These are phyloP conservation scores for Archips xylosteana DNA, from an alignment of 2,888 invertebrate species.

Conservation along the genomic window DNA sequence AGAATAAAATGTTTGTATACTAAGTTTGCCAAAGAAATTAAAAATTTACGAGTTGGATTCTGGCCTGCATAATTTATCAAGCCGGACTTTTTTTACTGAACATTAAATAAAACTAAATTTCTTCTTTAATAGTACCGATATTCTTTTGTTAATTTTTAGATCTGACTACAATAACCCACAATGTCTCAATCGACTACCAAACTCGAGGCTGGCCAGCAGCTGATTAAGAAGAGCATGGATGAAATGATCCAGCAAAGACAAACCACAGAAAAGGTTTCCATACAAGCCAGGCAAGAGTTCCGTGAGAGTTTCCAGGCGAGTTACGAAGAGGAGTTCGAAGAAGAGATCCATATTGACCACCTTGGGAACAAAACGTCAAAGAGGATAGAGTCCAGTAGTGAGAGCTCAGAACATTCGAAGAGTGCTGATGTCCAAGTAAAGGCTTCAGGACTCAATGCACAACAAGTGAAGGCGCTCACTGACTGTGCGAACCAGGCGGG, in stretches of 20 bases:
- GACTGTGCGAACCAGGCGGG: slow-evolving; percentile 82
- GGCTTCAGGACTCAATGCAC: slow-evolving; percentile 76
- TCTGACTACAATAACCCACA: slow-evolving; percentile 46
- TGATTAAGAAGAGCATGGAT: slow-evolving; percentile 81
- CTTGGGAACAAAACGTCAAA: slow-evolving; percentile 79
- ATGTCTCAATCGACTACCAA: slow-evolving; percentile 72
- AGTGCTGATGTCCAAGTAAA: slow-evolving; percentile 82
- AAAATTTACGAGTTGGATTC: background rate
- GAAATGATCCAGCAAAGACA: slow-evolving; percentile 74
- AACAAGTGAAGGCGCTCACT: slow-evolving; percentile 79
- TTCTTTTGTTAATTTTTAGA: slow-evolving; percentile 32
- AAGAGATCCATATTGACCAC: slow-evolving; percentile 79
- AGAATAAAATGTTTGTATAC: background rate
- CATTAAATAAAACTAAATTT: background rate
- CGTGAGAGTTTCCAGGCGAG: slow-evolving; percentile 78
- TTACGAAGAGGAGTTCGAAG: slow-evolving; percentile 82
- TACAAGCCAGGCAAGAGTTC: slow-evolving; percentile 82
- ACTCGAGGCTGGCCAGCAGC: slow-evolving; percentile 77
- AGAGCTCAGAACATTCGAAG: slow-evolving; percentile 80
- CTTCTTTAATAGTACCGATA: slow-evolving; percentile 9
- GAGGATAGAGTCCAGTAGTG: slow-evolving; percentile 78
- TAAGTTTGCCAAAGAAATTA: background rate
- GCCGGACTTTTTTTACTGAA: background rate
- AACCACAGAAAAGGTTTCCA: slow-evolving; percentile 73
- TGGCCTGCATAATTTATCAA: background rate